A percentile compares a stretch with the other conserved stretches of the same genome.
phyloP scores from a whole-genome alignment of 2,113 vertebrate species.

The Oreotrochilus melanogaster region DNA sequence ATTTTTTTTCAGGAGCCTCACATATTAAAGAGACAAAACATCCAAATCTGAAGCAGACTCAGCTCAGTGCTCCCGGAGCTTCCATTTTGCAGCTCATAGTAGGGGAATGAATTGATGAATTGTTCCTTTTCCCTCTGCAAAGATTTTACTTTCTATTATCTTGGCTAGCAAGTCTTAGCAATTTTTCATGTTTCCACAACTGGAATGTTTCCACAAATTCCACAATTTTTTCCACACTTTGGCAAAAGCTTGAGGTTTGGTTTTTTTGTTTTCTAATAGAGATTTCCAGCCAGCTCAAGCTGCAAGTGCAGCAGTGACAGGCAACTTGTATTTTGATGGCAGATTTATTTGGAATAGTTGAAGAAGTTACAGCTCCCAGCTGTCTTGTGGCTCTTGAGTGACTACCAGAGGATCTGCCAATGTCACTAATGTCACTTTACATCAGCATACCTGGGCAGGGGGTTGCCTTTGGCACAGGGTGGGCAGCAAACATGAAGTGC shows the following conservation, averaged over 20 bases:
- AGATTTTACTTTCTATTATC: neutral
- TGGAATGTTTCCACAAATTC: no score
- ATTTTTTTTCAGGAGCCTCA: neutral
- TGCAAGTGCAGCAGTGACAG: neutral
- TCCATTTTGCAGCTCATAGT: neutral
- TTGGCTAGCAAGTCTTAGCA: neutral
- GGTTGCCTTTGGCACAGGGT: neutral
- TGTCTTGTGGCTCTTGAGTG: neutral
- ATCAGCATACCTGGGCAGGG: neutral
- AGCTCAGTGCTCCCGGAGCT: neutral
- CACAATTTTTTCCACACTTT: no score
- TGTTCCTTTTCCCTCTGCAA: neutral
- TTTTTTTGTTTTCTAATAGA: neutral
- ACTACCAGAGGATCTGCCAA: neutral
- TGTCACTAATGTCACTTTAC: neutral
- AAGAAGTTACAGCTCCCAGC: neutral
- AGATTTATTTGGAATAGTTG: neutral
- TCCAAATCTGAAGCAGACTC: neutral
- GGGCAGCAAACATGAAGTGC: neutral
- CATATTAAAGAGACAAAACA: neutral
- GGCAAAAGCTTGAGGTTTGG: neutral
- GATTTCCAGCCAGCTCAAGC: neutral
- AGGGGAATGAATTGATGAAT: neutral
- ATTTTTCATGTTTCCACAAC: neutral
- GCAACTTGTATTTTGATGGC: rapidly evolving